phyloP scores from a whole-genome alignment of 1,140 invertebrate genomes.

The Drosophila busckii region DNA sequence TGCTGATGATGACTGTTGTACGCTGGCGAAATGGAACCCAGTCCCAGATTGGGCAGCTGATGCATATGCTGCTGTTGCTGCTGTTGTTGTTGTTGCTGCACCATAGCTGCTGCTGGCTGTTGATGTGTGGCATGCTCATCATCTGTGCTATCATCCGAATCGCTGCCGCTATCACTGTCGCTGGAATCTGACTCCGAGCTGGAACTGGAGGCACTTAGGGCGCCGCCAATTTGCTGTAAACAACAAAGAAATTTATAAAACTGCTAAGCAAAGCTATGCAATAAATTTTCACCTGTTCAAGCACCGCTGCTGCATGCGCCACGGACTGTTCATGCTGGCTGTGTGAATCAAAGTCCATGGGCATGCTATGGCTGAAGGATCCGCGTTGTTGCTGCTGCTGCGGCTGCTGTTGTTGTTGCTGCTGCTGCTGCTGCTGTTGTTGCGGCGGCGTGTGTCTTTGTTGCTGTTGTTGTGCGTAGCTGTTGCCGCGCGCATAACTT shows the following conservation, averaged over 20 bases:
- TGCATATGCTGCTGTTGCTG: conserved; percentile 35
- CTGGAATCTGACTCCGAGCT: conserved; percentile 79
- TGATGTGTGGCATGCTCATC: conserved; percentile 45
- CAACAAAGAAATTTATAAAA: background rate
- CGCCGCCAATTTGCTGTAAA: conserved; percentile 67
- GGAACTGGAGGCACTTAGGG: conserved; percentile 68
- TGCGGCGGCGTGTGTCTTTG: conserved; percentile 36
- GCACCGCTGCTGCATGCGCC: conserved; percentile 58
- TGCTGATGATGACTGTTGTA: conserved; percentile 54
- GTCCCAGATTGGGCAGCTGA: conserved; percentile 41
- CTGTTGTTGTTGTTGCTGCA: conserved; percentile 31
- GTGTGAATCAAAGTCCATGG: conserved; percentile 48
- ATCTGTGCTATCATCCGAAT: conserved; percentile 75
- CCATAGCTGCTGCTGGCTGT: conserved; percentile 1
- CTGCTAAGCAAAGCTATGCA: background rate
- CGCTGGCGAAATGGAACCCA: conserved; percentile 59
- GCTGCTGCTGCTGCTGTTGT: conserved; percentile 45
- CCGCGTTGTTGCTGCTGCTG: conserved; percentile 34
- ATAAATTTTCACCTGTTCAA: conserved; percentile 48
- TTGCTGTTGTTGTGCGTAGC: conserved; percentile 42
- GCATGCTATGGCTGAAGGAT: conserved; percentile 43
- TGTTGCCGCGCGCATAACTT: conserved; percentile 42
- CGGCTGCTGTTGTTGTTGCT: conserved; percentile 40
- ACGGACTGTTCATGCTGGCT: conserved; percentile 57
- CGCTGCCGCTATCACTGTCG: conserved; percentile 79